These are phyloP conservation scores for Amazona guildingii DNA, from an alignment of 2,113 vertebrate species.

Conservation along the genomic window DNA sequence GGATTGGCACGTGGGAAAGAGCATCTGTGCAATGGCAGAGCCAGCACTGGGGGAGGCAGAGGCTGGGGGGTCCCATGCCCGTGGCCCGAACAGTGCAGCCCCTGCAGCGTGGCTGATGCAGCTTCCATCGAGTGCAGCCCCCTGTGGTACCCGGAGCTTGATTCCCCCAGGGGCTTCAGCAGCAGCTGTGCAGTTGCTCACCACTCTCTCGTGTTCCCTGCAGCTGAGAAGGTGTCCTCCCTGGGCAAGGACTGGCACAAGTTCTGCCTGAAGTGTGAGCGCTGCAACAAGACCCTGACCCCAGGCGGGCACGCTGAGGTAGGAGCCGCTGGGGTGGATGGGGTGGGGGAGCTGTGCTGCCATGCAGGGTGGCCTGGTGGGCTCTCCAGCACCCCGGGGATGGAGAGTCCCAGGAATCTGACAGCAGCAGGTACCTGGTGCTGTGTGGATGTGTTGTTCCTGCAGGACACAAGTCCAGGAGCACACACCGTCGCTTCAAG, in stretches of 20 bases:
- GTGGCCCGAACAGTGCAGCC: rapidly evolving
- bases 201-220: not conserved
- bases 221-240: slow-evolving; percentile 82
- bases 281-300: slow-evolving; percentile 91
- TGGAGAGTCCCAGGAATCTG: rapidly evolving
- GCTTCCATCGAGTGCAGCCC: rapidly evolving
- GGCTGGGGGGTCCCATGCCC: not conserved
- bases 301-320: slow-evolving; percentile 92
- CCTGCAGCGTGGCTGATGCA: rapidly evolving
- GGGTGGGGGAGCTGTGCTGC: not conserved
- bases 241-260: slow-evolving; percentile 96
- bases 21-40: not conserved
- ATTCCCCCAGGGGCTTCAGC: not conserved
- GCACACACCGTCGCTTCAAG: rapidly evolving
- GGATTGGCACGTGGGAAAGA: not conserved
- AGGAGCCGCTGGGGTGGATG: not conserved
- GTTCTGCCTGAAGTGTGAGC: slow-evolving; percentile 94
- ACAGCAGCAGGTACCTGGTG: not conserved
- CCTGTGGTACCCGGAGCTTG: rapidly evolving
- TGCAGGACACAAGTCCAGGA: rapidly evolving
- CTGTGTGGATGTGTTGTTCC: not conserved
- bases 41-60: not conserved
- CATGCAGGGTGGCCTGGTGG: not conserved
- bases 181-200: not conserved
- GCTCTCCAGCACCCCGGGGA: not conserved